Conservation (phyloP, 2,888 invertebrate genomes). For the Mimumesa dahlbomi region DNA sequence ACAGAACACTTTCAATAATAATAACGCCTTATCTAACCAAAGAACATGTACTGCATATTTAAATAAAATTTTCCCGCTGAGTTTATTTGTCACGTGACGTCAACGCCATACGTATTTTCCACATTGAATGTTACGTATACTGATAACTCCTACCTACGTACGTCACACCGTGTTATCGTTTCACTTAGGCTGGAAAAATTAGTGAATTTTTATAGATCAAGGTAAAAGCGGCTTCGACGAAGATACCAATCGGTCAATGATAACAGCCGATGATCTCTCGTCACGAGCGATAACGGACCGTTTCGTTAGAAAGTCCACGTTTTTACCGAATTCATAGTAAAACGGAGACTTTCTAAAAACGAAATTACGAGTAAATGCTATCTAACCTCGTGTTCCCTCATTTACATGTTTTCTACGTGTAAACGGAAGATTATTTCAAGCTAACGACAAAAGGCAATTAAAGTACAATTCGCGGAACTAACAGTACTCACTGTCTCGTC, state of each 20-base stretch:
- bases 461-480: too few species aligned
- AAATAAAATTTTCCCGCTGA: too few species aligned
- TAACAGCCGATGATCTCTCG: constrained; percentile 19
- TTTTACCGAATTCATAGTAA: background rate
- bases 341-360: constrained; percentile 22
- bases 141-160: too few species aligned
- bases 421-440: background rate
- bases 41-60: too few species aligned
- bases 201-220: constrained; percentile 3
- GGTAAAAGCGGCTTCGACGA: background rate
- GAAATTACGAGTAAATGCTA: background rate
- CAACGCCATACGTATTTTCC: too few species aligned
- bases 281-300: constrained; percentile 5
- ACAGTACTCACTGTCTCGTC: too few species aligned
- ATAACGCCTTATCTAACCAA: too few species aligned
- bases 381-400: background rate
- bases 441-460: too few species aligned
- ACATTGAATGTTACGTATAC: too few species aligned
- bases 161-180: background rate
- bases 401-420: background rate
- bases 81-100: too few species aligned
- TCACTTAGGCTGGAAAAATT: background rate
- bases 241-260: constrained; percentile 17
- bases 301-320: constrained; percentile 1
- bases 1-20: too few species aligned